Percentiles rank a stretch among this genome's conserved stretches.
phyloP scores from a whole-genome alignment of 2,797 vertebrate genomes.

The Clarias pachynema region DNA sequence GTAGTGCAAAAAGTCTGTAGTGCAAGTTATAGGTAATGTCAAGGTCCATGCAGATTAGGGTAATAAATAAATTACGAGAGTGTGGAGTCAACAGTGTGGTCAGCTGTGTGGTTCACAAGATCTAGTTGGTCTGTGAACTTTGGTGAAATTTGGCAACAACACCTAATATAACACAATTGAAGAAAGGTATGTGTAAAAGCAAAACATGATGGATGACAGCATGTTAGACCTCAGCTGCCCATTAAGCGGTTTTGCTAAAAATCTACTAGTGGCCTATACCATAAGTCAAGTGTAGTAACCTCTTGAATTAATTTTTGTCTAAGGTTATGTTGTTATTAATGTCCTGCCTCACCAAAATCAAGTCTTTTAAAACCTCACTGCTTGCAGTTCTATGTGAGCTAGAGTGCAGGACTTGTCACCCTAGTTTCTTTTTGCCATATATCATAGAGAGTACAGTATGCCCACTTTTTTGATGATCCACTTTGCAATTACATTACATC shows the following conservation, averaged over 20 bases:
- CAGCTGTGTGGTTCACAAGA: not conserved
- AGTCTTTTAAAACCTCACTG: not conserved
- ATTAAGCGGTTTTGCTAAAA: not conserved
- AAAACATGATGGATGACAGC: not conserved
- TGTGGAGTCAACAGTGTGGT: not conserved
- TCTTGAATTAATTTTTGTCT: not conserved
- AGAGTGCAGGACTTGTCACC: not conserved
- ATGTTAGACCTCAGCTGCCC: not conserved
- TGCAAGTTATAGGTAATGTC: too few relatives aligned
- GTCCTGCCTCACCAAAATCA: not conserved
- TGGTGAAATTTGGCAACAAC: not conserved
- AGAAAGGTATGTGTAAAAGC: not conserved
- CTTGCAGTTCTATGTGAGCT: not conserved
- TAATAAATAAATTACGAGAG: too few relatives aligned
- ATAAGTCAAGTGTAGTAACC: not conserved
- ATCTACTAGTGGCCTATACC: not conserved
- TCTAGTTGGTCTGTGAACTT: not conserved
- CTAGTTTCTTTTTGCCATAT: slow-evolving; percentile 4
- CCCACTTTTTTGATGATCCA: not conserved
- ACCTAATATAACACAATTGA: not conserved
- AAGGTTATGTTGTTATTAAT: not conserved
- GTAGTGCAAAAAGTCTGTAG: too few relatives aligned
- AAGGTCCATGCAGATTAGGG: too few relatives aligned
- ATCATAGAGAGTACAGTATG: not conserved
- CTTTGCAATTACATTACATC: not conserved